phyloP scores from a whole-genome alignment of 2,113 vertebrate species.

The Lamprologus lemairii region DNA sequence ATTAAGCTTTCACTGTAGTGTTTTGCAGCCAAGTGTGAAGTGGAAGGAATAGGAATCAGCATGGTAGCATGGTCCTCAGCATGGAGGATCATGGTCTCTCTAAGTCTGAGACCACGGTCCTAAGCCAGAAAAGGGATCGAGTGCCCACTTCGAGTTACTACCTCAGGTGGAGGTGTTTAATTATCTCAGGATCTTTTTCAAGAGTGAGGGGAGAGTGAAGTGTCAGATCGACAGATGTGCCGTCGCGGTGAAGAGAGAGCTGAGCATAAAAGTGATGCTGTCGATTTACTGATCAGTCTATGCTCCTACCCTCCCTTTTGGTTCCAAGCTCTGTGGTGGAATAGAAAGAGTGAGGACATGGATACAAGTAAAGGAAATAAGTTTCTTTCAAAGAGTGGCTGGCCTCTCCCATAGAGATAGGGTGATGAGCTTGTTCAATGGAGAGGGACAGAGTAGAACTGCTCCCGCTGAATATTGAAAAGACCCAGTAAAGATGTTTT shows the following conservation, averaged over 20 bases:
- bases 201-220: neutral
- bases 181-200: neutral
- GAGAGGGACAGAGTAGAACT: neutral
- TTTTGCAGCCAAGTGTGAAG: neutral
- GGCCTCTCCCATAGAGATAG: neutral
- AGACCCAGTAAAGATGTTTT: neutral
- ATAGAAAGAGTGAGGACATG: neutral
- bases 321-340: neutral
- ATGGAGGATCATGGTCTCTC: neutral
- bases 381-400: neutral
- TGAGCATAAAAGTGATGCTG: neutral
- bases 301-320: neutral
- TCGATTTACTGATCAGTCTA: neutral
- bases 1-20: neutral
- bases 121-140: neutral
- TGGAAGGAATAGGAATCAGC: neutral
- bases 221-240: neutral
- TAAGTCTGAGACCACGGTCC: neutral
- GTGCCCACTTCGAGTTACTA: neutral
- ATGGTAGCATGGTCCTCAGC: neutral
- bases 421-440: neutral
- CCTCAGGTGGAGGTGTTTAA: neutral
- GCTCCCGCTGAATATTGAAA: neutral
- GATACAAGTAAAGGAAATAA: neutral
- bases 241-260: accelerated